phyloP scores from a whole-genome alignment of 2,888 invertebrate genomes.

The Harmothoe impar region DNA sequence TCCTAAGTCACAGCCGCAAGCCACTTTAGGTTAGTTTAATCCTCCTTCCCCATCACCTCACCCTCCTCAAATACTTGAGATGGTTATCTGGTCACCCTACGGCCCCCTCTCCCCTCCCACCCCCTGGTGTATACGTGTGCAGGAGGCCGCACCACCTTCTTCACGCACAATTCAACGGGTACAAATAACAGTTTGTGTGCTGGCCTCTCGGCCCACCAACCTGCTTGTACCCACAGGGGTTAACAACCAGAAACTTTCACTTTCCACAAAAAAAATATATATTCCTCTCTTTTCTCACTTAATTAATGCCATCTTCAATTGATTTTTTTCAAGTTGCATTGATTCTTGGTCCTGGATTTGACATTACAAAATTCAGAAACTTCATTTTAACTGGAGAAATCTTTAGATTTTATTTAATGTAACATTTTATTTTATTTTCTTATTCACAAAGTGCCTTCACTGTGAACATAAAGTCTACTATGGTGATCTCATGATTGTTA shows the following conservation, averaged over 20 bases:
- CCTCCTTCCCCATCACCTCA: not conserved
- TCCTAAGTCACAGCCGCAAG: conserved; percentile 14
- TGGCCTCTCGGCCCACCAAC: not conserved
- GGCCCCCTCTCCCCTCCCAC: not conserved
- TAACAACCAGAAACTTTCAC: no score
- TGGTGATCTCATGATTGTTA: conserved; percentile 1
- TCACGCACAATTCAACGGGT: conserved; percentile 58
- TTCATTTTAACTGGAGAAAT: no score
- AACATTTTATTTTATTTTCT: no score
- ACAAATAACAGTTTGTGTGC: conserved; percentile 56
- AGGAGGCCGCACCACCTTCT: conserved; percentile 16
- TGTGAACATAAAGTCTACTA: no score
- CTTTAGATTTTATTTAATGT: no score
- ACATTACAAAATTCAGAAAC: no score
- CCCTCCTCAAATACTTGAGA: conserved; percentile 26
- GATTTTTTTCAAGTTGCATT: no score
- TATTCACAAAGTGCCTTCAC: no score
- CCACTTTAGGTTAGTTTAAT: not conserved
- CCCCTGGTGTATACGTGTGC: not conserved
- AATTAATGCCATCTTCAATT: no score
- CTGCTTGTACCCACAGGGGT: not conserved
- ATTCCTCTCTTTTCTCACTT: no score
- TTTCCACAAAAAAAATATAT: no score
- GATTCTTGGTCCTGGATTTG: no score
- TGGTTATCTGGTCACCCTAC: not conserved